Base-by-base conservation (phyloP, 2,888 invertebrate genomes). In the Pristionchus entomophagus region DNA sequence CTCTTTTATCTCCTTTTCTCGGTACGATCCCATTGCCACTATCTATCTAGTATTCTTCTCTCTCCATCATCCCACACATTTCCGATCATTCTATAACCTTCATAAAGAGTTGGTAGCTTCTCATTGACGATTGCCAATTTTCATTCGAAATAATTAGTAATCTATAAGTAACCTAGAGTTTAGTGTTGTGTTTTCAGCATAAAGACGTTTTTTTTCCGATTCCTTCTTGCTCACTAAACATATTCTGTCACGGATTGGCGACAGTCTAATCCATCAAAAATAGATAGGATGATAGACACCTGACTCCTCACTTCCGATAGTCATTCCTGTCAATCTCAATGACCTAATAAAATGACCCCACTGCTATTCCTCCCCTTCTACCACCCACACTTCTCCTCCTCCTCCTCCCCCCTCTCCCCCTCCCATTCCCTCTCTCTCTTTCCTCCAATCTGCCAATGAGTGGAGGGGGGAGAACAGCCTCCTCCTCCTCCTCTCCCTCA, bases 371-470 rank as follows among this genome's bases (percentile, higher is more conserved):
- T 59, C 26, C 26, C 22, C 59, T 22, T 26, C 35, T 32, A 10
- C 32, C 73, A 32, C 26, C 19, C 32, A 8, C 73, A 6, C 73
- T n/a, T 6, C 73, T 38, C 22, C 73, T 73, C 73, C 38, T 29
- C 8, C 32, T 73, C 73, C 10, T 45, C n/a, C n/a, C 53, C 32
- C n/a, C 32, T 22, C 56, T 51, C 26, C 35, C 80, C 35, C 32
- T 53, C 53, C 35, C 45, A 12, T 51, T 81, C 51, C 19, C 81
- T 81, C 81, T 29, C 35, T 22, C n/a, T 81, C 22, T 35, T n/a
- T 41, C 49, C 49, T 32, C 29, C 80, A 80, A 51, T 80, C 49
- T 80, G 53, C 49, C 51, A 80, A 80, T 53, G 80, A 78, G 45
- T 6, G 38, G 35, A n/a, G 45, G 49, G 41, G 77, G 32, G 32